Evolutionary conservation across 2,113 vertebrate genomes (phyloP), one percentile per base, ranked within the genome.

Genomic region (Vireo altiloquus): DNA sequence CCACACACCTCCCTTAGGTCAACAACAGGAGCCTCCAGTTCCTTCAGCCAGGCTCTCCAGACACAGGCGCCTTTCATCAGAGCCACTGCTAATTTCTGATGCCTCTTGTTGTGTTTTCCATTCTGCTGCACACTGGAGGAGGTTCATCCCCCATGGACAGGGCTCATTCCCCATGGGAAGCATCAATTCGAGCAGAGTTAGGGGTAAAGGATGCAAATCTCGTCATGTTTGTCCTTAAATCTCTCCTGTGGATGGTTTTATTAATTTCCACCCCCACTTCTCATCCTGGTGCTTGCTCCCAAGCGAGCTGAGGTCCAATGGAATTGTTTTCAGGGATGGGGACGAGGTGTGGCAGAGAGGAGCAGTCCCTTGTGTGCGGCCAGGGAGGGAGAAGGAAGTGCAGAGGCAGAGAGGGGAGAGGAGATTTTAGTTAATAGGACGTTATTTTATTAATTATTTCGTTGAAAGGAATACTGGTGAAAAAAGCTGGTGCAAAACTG

Each of bases 11-110:
- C 64, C 76, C 77, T 89, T 81, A 39, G 60, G 14, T 50, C 90
- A 95, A 82, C 87, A 93, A 17, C 17, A 0, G 33, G 50, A 93
- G 64, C 64, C 17, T 44, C 59, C 74, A 40, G 0, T 24, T 20
- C 76, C 76, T 92, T 44, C 21, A 81, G 61, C 65, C 68, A 74
- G n/a, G 57, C 37, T 83, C 87, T 30, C n/a, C 2, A 37, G 69
- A 96, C 89, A 90, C 86, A 92, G 47, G 9, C 6, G 23, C 80
- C 53, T 92, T 90, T 95, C 93, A 91, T 14, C 40, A 46, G 46
- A n/a, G 37, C 25, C 22, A 0, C 3, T 40, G 50, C 52, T 78
- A 3, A 33, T 20, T 46, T 30, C 47, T 33, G 30, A 54, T 3
- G 1, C 40, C 50, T 80, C 40, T 35, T 8, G 42, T 52, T 33